Percentiles rank a stretch among this genome's conserved stretches.
Evolutionary conservation across 2,113 vertebrate genomes (phyloP).

Genomic region (Pluvialis apricaria): DNA sequence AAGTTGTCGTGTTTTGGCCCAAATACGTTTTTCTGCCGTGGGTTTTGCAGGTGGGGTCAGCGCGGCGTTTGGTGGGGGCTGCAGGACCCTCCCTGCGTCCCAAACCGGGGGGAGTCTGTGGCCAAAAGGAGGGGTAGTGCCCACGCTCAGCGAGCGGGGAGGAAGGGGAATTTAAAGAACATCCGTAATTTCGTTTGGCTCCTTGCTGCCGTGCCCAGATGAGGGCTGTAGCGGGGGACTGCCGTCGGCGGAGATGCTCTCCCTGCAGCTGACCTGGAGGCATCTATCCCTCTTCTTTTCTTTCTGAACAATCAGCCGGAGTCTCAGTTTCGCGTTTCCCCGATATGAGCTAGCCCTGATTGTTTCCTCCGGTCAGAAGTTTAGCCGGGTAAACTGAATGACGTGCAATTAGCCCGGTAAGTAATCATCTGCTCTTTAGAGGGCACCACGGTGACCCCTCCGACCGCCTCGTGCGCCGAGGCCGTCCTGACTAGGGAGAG

Average conservation of each 20-base stretch:
- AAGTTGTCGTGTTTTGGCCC: neutral
- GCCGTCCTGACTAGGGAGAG: neutral
- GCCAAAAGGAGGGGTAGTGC: neutral
- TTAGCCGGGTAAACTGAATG: neutral
- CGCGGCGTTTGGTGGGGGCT: accelerated
- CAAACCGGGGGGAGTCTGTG: neutral
- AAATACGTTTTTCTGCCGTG: accelerated
- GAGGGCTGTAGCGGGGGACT: neutral
- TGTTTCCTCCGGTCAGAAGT: neutral
- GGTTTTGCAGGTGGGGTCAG: neutral
- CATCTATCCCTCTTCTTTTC: neutral
- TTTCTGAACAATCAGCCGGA: neutral
- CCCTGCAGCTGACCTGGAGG: neutral
- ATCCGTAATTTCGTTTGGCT: neutral
- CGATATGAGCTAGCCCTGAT: neutral
- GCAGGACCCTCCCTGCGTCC: neutral
- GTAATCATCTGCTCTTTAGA: neutral
- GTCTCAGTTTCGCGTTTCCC: neutral
- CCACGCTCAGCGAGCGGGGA: accelerated
- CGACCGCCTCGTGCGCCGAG: neutral
- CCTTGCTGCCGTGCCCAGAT: neutral
- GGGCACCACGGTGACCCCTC: neutral
- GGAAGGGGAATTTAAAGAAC: no score
- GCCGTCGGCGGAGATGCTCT: neutral
- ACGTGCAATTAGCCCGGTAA: neutral